Conservation (phyloP, 1,140 invertebrate genomes). For the Cherax quadricarinatus region DNA sequence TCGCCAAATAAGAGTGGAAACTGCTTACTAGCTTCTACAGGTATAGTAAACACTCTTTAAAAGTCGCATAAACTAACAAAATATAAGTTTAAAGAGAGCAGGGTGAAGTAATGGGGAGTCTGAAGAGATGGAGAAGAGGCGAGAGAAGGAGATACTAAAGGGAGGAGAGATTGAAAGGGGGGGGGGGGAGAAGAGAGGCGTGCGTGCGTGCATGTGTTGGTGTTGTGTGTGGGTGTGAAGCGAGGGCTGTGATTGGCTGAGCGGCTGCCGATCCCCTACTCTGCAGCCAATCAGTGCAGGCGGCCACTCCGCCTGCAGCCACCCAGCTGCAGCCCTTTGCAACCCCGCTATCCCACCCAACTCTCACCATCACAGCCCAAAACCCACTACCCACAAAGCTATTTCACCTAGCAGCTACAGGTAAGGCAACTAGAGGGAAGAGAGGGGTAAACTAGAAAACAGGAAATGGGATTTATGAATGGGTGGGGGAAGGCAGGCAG, state of each 20-base stretch:
- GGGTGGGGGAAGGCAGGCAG: neutral
- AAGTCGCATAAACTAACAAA: no score
- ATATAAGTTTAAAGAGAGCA: neutral
- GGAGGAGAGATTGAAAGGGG: neutral
- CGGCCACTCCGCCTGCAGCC: neutral
- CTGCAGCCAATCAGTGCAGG: neutral
- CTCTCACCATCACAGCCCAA: neutral
- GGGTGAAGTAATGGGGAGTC: neutral
- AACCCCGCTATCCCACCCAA: neutral
- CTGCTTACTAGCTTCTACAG: no score
- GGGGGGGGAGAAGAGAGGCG: neutral
- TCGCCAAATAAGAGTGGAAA: no score
- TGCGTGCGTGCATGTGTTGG: conserved; percentile 25
- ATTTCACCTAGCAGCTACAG: neutral
- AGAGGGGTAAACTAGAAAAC: neutral
- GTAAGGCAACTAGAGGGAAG: neutral
- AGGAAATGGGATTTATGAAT: no score
- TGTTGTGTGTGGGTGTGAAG: conserved; percentile 48
- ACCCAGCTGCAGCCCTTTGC: neutral
- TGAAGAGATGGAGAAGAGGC: conserved; percentile 1
- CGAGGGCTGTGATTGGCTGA: conserved; percentile 32
- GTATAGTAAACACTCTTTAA: no score
- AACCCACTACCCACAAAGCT: neutral
- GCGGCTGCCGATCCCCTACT: conserved; percentile 18
- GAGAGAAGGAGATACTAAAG: neutral